Conservation (phyloP, 2,113 vertebrate species). For the Spilogale gracilis region DNA sequence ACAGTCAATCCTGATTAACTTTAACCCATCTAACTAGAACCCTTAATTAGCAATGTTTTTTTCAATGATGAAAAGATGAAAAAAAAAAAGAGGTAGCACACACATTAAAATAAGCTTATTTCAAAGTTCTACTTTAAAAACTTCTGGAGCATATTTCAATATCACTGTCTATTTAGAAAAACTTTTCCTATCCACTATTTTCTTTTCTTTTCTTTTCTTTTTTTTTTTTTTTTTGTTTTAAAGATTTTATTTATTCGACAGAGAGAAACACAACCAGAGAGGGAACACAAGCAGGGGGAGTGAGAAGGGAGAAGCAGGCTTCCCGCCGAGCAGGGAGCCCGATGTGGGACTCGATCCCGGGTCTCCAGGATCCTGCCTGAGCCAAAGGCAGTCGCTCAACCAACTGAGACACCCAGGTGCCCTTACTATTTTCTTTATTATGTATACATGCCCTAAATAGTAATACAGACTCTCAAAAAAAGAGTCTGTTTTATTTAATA, state of each 20-base stretch:
- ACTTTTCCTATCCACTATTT: not conserved
- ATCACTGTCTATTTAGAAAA: not conserved
- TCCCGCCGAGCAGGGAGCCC: too few relatives aligned
- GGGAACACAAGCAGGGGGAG: too few relatives aligned
- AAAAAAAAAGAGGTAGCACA: not conserved
- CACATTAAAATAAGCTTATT: not conserved
- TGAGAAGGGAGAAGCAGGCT: too few relatives aligned
- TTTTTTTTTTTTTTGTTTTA: not conserved
- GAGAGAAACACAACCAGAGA: too few relatives aligned
- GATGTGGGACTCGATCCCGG: too few relatives aligned
- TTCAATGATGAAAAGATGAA: not conserved
- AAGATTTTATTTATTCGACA: too few relatives aligned
- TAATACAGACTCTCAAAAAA: not conserved
- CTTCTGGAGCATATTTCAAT: not conserved
- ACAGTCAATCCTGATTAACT: conserved; percentile 10
- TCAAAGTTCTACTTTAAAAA: conserved; percentile 29
- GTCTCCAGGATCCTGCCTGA: too few relatives aligned
- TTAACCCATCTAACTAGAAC: conserved; percentile 30
- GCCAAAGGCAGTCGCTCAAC: too few relatives aligned
- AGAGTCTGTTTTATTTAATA: not conserved
- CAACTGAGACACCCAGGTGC: too few relatives aligned
- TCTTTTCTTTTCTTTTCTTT: not conserved
- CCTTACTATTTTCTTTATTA: not conserved
- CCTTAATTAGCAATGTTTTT: conserved; percentile 14
- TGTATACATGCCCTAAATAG: not conserved